These are phyloP conservation scores for Coregonus suidteri DNA, from an alignment of 2,797 vertebrate genomes.

Conservation along the genomic window DNA sequence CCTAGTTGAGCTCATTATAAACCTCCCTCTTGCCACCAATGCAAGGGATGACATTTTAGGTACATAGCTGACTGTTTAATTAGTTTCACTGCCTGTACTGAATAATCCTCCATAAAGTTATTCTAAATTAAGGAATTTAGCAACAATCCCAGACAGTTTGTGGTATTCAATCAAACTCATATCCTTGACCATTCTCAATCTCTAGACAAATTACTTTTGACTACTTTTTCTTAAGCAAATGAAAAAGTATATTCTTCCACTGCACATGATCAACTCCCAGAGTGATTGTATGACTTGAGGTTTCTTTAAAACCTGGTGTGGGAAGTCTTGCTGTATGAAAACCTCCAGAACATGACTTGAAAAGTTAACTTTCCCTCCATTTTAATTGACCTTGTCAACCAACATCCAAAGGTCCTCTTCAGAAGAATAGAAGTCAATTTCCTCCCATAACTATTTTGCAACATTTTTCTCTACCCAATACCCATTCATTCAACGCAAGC, in stretches of 20 bases:
- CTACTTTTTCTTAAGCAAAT: not conserved
- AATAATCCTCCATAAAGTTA: not conserved
- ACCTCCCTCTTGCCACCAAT: slow-evolving; percentile 19
- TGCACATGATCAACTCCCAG: no score
- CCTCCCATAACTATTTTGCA: not conserved
- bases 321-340: no score
- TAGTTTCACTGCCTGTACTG: not conserved
- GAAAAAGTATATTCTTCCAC: no score
- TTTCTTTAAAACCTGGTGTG: no score
- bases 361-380: not conserved
- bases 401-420: slow-evolving; percentile 5
- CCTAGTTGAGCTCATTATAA: slow-evolving; percentile 48
- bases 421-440: slow-evolving; percentile 22
- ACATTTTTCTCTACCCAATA: slow-evolving; percentile 37
- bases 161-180: not conserved
- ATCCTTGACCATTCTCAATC: not conserved
- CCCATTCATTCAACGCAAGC: slow-evolving; percentile 41
- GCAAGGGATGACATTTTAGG: not conserved
- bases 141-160: not conserved
- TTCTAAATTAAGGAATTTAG: not conserved
- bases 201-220: not conserved
- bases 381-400: not conserved
- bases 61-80: not conserved
- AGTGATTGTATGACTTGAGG: no score
- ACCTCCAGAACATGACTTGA: no score